Base-by-base conservation (phyloP, 2,113 vertebrate species). In the Ochotona princeps region DNA sequence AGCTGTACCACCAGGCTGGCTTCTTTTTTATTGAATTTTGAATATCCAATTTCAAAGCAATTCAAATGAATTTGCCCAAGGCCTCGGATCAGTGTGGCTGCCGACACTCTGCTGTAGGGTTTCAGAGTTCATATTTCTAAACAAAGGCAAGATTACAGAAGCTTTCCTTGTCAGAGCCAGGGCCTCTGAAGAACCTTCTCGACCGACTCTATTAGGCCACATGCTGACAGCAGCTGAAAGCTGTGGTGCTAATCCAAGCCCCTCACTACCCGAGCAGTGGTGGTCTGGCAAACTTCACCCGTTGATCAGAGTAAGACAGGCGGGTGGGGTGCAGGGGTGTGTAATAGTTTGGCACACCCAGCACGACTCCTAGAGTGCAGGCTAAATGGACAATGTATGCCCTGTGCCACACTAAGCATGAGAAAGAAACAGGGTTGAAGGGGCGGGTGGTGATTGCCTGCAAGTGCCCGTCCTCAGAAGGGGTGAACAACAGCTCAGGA, bases 11-110 rank as follows among this genome's bases (percentile, higher is more conserved):
- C 96, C 97, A 97, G 96, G 96, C 96, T 94, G 97, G 97, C 97
- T 98, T 97, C 97, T 98, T 98, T 98, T 95, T 98, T 98, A 98
- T 97, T 98, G 98, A 98, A 98, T 98, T 98, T 95, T 97, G 97
- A 98, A 98, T 98, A 97, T 95, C 97, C 96, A 72, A 97, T 98
- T 98, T 98, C 98, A 98, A 98, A 98, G 97, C 97, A 96, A 98
- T 98, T 98, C 97, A 98, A 86, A 97, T 97, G 97, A 98, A 98
- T 98, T 96, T 96, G 97, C 98, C 97, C 96, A 97, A 97, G 97
- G 98, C 98, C 97, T 97, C 82, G 65, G 97, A 97, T 98, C 96
- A 97, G 96, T 75, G 96, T 97, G 98, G 97, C 93, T 96, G 96
- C 97, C 57, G 97, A 98, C 97, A 96, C 95, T 97, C 97, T 97